phyloP scores from a whole-genome alignment of 2,888 invertebrate genomes.

The Platerodrilus igneus region DNA sequence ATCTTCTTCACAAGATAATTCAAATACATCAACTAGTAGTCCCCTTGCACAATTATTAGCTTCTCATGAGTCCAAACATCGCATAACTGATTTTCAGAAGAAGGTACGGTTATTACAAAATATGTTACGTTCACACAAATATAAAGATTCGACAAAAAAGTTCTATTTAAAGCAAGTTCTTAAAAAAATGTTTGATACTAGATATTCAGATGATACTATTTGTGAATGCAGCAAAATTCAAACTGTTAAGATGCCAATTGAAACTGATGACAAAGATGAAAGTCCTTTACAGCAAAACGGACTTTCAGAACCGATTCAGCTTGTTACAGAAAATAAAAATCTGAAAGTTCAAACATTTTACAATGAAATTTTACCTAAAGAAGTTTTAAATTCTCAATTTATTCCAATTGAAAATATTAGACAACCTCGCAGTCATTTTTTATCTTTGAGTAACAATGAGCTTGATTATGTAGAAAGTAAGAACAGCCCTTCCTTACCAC shows the following conservation, averaged over 20 bases:
- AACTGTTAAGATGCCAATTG: neutral
- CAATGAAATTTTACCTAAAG: conserved; percentile 14
- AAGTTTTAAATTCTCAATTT: neutral
- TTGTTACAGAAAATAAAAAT: neutral
- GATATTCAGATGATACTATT: conserved; percentile 42
- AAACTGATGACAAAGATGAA: conserved; percentile 6
- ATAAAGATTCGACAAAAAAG: conserved; percentile 57
- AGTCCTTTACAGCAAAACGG: conserved; percentile 37
- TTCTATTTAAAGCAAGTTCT: conserved; percentile 62
- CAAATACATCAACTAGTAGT: conserved; percentile 15
- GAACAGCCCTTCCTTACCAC: neutral
- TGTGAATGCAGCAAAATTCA: conserved; percentile 1
- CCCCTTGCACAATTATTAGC: conserved; percentile 29
- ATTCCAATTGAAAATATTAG: neutral
- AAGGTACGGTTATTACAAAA: conserved; percentile 57
- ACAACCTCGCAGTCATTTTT: neutral
- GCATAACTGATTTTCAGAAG: conserved; percentile 59
- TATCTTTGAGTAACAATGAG: neutral
- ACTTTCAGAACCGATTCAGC: conserved; percentile 39
- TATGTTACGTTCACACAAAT: conserved; percentile 56
- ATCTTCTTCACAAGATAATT: conserved; percentile 2
- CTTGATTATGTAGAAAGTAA: no score
- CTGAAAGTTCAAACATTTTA: conserved; percentile 11
- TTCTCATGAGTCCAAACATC: conserved; percentile 30
- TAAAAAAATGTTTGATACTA: conserved; percentile 51